Percentiles rank a stretch among this genome's conserved stretches.
These are phyloP conservation scores for Hyposoter didymator DNA, from an alignment of 2,888 invertebrate genomes.

Conservation along the genomic window DNA sequence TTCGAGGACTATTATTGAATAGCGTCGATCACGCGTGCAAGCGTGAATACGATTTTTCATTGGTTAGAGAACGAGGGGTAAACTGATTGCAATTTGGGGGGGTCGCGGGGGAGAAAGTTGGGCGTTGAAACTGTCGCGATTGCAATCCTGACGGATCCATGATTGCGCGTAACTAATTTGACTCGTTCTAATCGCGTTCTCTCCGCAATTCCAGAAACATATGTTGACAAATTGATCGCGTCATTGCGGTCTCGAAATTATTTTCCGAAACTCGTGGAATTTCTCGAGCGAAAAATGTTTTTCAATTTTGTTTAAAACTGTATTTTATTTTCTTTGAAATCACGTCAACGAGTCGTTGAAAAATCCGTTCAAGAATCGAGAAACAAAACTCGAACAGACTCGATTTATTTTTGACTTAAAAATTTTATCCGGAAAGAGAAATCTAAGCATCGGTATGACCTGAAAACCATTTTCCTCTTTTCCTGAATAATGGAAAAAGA, in stretches of 20 bases:
- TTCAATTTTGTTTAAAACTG: too few species aligned
- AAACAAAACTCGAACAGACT: too few species aligned
- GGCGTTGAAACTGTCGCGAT: conserved; percentile 14
- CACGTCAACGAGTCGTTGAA: too few species aligned
- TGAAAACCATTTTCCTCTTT: background rate
- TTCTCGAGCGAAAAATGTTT: background rate
- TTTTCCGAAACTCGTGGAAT: background rate
- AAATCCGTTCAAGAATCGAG: too few species aligned
- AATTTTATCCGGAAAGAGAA: too few species aligned
- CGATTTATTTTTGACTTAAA: too few species aligned
- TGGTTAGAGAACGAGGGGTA: conserved; percentile 3
- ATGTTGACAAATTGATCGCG: background rate
- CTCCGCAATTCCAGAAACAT: conserved; percentile 3
- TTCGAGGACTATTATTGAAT: conserved; percentile 50
- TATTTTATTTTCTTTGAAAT: too few species aligned
- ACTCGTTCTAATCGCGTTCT: conserved; percentile 5
- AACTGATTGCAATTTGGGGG: conserved; percentile 51
- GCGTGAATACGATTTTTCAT: conserved; percentile 40
- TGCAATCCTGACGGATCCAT: conserved; percentile 40
- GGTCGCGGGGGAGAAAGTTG: background rate
- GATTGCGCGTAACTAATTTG: conserved; percentile 59
- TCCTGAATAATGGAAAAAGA: background rate
- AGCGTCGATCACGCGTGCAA: conserved; percentile 38
- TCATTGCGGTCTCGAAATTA: background rate
- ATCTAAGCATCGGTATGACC: too few species aligned